Base-by-base conservation (phyloP, 2,797 vertebrate species). In the Artibeus jamaicensis region DNA sequence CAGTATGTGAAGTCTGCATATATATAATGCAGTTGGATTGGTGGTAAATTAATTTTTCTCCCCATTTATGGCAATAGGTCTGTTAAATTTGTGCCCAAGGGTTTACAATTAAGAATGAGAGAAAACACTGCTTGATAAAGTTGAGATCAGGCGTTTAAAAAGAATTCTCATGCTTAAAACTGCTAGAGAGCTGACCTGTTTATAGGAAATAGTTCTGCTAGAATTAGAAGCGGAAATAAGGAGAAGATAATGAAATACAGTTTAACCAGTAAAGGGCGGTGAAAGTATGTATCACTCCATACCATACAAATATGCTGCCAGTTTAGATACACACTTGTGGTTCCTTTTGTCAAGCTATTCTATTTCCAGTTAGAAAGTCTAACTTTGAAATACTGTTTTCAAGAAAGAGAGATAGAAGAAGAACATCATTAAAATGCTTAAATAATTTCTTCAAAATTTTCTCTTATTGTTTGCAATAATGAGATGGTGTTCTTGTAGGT, bases 221-320 rank as follows among this genome's bases (percentile, higher is more conserved):
- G 96, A 97, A 98, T 98, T 98, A 97, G 96, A 95, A 97, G 96
- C 94, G 96, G 97, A 97, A 98, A 98, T 93, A 84, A 93, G 85
- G 97, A 95, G 92, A 89, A 67, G 96, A 97, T 97, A 98, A 98
- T 91, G 96, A 95, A 97, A 91, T 95, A 95, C 95, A 96, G 94
- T 97, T 96, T 94, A 96, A 94, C 95, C 94, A 97, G 97, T 76
- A 90, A 97, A 96, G 95, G 95, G 95, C 14, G 53, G 89, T 86
- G 86, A 97, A 92, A 78, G 82, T 88, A 74, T 93, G 59, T 97
- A 96, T 97, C 96, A 44, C 79, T 96, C 96, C 82, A 82, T 48
- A 96, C 87, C 50, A 67, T 76, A 71, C 0, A 10, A 92, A 92
- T 94, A 59, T 9, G 0, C 95, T 95, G 96, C 93, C 90, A 92